phyloP scores from a whole-genome alignment of 92 coral and sea anemone genomes.

The Epizoanthus stellaris region DNA sequence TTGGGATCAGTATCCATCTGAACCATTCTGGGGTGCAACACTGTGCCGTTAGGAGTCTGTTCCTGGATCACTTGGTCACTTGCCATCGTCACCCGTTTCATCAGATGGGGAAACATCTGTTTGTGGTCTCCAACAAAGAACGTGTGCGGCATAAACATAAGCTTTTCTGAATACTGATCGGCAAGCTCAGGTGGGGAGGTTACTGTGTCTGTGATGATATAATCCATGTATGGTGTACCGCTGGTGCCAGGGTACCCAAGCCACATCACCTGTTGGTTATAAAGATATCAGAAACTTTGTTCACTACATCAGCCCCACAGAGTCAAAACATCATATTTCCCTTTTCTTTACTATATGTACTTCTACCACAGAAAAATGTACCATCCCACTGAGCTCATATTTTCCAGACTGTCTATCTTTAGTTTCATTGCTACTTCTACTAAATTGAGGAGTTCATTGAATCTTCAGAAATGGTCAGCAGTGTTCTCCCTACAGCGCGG shows the following conservation, averaged over 20 bases:
- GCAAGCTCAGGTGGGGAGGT: constrained; percentile 91
- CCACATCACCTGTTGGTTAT: constrained; percentile 88
- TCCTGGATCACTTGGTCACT: constrained; percentile 69
- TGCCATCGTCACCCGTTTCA: constrained; percentile 81
- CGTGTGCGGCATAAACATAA: constrained; percentile 96
- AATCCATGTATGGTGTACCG: constrained; percentile 99
- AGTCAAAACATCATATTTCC: too few relatives aligned
- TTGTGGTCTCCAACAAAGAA: constrained; percentile 99
- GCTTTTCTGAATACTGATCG: constrained; percentile 95
- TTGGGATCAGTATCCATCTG: constrained; percentile 48
- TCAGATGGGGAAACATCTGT: constrained; percentile 99
- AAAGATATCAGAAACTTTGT: not conserved
- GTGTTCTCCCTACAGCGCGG: too few relatives aligned
- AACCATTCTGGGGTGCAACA: constrained; percentile 61
- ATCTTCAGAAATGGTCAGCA: too few relatives aligned
- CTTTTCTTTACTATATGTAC: too few relatives aligned
- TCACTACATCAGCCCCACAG: not conserved
- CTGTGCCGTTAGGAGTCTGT: constrained; percentile 68
- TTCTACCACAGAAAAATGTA: too few relatives aligned
- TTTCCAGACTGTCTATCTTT: too few relatives aligned
- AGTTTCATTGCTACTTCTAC: too few relatives aligned
- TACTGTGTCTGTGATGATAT: constrained; percentile 93
- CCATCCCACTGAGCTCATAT: too few relatives aligned
- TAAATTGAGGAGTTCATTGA: too few relatives aligned
- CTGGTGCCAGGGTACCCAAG: constrained; percentile 98